Base-by-base conservation (phyloP, 2,797 vertebrate species). In the Chelonia mydas region DNA sequence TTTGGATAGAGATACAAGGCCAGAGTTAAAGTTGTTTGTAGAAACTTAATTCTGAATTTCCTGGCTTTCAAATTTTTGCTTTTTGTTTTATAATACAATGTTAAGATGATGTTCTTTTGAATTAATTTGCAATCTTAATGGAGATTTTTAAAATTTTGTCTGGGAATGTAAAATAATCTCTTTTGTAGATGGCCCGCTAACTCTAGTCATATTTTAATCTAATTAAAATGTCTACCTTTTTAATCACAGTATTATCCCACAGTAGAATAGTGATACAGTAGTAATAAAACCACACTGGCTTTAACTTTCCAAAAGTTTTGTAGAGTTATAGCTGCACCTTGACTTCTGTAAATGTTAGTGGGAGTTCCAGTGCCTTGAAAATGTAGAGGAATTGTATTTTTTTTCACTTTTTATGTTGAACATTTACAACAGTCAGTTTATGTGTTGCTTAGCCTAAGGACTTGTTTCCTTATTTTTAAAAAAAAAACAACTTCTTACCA, bases 321-420 rank as follows among this genome's bases (percentile, higher is more conserved):
- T 50, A 81, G 27, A 50, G 10, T 72, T 15, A 72, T 93, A 50
- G 16, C 6, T 65, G 7, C 2, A 13, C 41, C 79, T 94, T 94
- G 83, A 81, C 15, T 77, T 25, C 49, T 85, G 7, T 79, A 89
- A 77, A 28, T 45, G 7, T 81, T 53, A 86, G 21, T n/a, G 72
- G 45, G 6, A 55, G 77, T 16, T 87, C 27, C n/a, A 41, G 4
- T 11, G 57, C 12, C 27, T 76, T 77, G 33, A 94, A 87, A 84
- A 19, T 16, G 19, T 83, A n/a, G 23, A 57, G 37, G 37, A 55
- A 57, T 80, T 80, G 33, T 53, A 51, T 53, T 5, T 86, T 91
- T 91, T 74, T 74, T 6, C 0, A 0, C 81, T 76, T 82, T 47
- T 41, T 0, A 61, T 41, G 11, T 80, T 87, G 61, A 47, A 13